phyloP scores from a whole-genome alignment of 2,797 vertebrate genomes.

The Pogonophryne albipinna region DNA sequence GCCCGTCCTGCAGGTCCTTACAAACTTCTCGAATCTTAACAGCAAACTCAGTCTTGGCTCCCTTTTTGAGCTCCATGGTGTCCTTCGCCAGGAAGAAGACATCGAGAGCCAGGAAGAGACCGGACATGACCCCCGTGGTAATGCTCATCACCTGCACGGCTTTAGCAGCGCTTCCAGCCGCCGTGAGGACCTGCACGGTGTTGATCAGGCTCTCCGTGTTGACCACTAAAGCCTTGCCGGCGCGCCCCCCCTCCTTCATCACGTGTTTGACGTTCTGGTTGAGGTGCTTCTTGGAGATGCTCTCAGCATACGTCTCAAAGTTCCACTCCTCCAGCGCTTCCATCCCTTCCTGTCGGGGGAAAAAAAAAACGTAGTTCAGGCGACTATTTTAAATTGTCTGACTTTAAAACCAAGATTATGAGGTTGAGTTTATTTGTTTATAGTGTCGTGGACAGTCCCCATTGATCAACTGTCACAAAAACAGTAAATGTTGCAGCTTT shows the following conservation, averaged over 20 bases:
- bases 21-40: constrained; percentile 84
- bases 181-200: constrained; percentile 82
- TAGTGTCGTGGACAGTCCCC: too few species aligned
- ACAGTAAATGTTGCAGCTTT: too few species aligned
- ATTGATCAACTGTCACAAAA: too few species aligned
- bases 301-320: constrained; percentile 83
- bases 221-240: constrained; percentile 81
- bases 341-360: constrained; percentile 79
- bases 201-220: constrained; percentile 83
- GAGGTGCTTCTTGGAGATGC: constrained; percentile 81
- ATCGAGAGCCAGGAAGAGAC: constrained; percentile 85
- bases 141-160: constrained; percentile 83
- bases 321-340: constrained; percentile 80
- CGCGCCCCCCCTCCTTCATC: constrained; percentile 84
- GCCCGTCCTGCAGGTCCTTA: constrained; percentile 79
- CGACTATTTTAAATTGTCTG: too few species aligned
- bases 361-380: neutral
- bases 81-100: constrained; percentile 87
- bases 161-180: constrained; percentile 81
- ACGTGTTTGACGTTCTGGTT: constrained; percentile 85
- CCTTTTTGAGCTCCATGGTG: constrained; percentile 82
- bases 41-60: constrained; percentile 85
- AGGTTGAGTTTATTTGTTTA: too few species aligned
- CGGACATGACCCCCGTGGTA: constrained; percentile 83
- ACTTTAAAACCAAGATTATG: neutral